Conservation (phyloP, 92 coral and sea anemone genomes). For the Umimayanthus kanabou region DNA sequence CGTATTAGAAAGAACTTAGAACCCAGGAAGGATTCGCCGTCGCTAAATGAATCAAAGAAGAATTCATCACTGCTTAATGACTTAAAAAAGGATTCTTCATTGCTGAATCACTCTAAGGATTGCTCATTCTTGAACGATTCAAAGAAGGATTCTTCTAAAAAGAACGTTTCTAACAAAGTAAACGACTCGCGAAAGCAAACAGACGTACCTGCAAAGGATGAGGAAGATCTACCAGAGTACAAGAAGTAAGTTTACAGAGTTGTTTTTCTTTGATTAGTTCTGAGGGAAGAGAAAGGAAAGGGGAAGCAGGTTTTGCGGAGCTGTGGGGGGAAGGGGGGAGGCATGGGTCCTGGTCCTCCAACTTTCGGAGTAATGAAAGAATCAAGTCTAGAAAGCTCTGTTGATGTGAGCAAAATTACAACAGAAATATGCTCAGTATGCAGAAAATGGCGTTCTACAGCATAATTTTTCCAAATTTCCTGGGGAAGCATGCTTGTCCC, state of each 20-base stretch:
- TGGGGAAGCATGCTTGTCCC: too few species aligned
- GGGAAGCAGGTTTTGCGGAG: not conserved
- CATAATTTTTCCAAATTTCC: too few species aligned
- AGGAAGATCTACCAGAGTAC: conserved; percentile 40
- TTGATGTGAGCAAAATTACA: too few species aligned
- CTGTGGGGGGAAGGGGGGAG: not conserved
- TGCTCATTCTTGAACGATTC: not conserved
- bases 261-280: not conserved
- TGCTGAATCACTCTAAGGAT: not conserved
- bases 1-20: conserved; percentile 28
- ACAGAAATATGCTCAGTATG: too few species aligned
- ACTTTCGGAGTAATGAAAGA: too few species aligned
- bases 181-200: not conserved
- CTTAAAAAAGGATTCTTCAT: conserved; percentile 4
- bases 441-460: too few species aligned
- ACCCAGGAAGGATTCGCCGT: conserved; percentile 36
- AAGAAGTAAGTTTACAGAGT: conserved; percentile 37
- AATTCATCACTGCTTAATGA: conserved; percentile 2
- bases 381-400: too few species aligned
- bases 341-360: too few species aligned
- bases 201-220: not conserved
- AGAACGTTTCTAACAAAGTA: not conserved
- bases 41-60: not conserved
- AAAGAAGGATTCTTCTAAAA: conserved; percentile 17
- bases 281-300: not conserved